Conservation (phyloP, 1,140 invertebrate genomes). For the Aphis gossypii region DNA sequence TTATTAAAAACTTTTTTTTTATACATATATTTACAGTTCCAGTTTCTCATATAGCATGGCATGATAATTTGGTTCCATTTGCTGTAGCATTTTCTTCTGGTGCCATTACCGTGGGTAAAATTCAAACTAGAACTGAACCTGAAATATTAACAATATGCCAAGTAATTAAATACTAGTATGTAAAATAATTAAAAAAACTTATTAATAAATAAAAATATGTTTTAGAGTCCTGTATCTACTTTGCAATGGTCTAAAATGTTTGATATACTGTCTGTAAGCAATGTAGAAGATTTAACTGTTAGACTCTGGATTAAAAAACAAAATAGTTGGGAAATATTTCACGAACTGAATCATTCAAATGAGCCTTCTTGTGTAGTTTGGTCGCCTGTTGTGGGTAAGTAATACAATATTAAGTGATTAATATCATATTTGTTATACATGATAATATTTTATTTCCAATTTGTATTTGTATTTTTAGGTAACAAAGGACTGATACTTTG, state of each 20-base stretch:
- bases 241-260: conserved; percentile 69
- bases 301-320: conserved; percentile 67
- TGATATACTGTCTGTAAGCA: conserved; percentile 67
- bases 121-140: conserved; percentile 36
- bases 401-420: not conserved
- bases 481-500: conserved; percentile 63
- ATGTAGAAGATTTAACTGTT: conserved; percentile 65
- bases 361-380: conserved; percentile 66
- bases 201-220: not conserved
- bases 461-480: conserved; percentile 30
- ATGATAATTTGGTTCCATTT: conserved; percentile 68
- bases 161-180: conserved; percentile 3
- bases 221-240: conserved; percentile 63
- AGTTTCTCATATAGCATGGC: conserved; percentile 69
- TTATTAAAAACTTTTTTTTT: not conserved
- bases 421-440: not conserved
- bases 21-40: conserved; percentile 65
- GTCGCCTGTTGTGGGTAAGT: conserved; percentile 66
- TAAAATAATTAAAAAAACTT: not conserved
- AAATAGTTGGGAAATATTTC: conserved; percentile 63
- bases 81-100: conserved; percentile 70
- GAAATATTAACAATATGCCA: conserved; percentile 47
- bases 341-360: conserved; percentile 64
- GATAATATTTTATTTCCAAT: not conserved
- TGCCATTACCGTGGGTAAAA: conserved; percentile 66